Percentiles rank a stretch among this genome's conserved stretches.
Conservation (phyloP, 1,140 invertebrate species). For the Eriocheir sinensis region DNA sequence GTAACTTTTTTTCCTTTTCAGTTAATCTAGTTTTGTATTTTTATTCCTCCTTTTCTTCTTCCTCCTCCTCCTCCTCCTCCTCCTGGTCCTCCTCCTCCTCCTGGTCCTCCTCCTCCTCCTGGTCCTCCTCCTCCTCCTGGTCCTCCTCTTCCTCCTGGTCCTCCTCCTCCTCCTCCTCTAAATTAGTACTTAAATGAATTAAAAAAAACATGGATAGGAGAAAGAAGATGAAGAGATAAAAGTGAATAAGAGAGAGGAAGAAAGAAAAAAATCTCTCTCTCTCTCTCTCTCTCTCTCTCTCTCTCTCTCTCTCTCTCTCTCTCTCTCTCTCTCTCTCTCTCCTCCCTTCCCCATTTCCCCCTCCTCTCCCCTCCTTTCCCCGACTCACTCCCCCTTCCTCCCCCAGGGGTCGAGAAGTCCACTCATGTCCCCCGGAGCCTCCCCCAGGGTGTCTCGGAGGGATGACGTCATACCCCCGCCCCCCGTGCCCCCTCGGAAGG, state of each 20-base stretch:
- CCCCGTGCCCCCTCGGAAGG: constrained; percentile 86
- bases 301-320: not conserved
- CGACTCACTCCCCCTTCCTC: too few relatives aligned
- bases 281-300: not conserved
- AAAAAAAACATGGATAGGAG: too few relatives aligned
- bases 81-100: not conserved
- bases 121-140: not conserved
- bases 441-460: constrained; percentile 82
- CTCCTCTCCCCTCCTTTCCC: not conserved
- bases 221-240: not conserved
- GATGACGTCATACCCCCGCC: constrained; percentile 83
- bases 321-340: constrained; percentile 26
- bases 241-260: not conserved
- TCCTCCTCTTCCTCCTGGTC: not conserved
- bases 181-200: not conserved
- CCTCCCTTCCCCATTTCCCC: not conserved
- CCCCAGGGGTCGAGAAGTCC: constrained; percentile 82
- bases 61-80: not conserved
- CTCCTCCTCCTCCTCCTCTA: not conserved
- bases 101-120: not conserved
- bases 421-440: constrained; percentile 84
- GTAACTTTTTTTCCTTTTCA: not conserved
- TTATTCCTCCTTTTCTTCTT: not conserved
- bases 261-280: not conserved
- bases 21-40: not conserved